A percentile compares a stretch with the other conserved stretches of the same genome.
These are phyloP conservation scores for Gryllus bimaculatus DNA, from an alignment of 1,140 invertebrate species.

Conservation along the genomic window DNA sequence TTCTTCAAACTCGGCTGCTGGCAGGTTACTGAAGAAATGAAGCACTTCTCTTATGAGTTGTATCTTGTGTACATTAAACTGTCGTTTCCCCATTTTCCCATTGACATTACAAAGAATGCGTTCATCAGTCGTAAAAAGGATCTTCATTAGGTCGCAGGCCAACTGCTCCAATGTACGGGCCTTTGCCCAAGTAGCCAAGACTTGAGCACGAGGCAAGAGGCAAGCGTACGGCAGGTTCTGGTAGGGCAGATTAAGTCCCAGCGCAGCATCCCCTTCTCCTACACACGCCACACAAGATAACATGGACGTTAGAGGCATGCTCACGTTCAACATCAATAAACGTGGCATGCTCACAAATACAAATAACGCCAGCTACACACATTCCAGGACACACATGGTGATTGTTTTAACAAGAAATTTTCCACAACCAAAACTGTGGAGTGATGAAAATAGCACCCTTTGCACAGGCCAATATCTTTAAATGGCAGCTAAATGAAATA, in stretches of 20 bases:
- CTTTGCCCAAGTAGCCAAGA: slow-evolving; percentile 39
- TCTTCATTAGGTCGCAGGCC: slow-evolving; percentile 42
- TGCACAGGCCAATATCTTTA: too few relatives aligned
- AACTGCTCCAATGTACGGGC: slow-evolving; percentile 41
- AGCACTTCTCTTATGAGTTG: slow-evolving; percentile 39
- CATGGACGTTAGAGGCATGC: slow-evolving; percentile 16
- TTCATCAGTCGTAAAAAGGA: slow-evolving; percentile 40
- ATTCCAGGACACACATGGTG: not conserved
- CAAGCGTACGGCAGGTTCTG: slow-evolving; percentile 40
- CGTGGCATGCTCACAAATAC: not conserved
- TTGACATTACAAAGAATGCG: slow-evolving; percentile 42
- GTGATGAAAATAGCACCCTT: too few relatives aligned
- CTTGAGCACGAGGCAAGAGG: slow-evolving; percentile 36
- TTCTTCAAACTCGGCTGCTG: slow-evolving; percentile 38
- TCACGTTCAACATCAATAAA: slow-evolving; percentile 3
- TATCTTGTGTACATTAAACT: slow-evolving; percentile 41
- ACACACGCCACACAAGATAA: slow-evolving; percentile 18
- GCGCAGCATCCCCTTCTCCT: slow-evolving; percentile 16
- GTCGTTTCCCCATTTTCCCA: slow-evolving; percentile 43
- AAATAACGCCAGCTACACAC: not conserved
- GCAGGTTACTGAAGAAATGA: slow-evolving; percentile 36
- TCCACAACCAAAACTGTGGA: too few relatives aligned
- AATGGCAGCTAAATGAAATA: too few relatives aligned
- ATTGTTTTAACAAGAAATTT: not conserved
- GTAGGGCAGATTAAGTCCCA: slow-evolving; percentile 33